These are phyloP conservation scores for Phaonia tiefii DNA, from an alignment of 2,888 invertebrate species.

Conservation along the genomic window DNA sequence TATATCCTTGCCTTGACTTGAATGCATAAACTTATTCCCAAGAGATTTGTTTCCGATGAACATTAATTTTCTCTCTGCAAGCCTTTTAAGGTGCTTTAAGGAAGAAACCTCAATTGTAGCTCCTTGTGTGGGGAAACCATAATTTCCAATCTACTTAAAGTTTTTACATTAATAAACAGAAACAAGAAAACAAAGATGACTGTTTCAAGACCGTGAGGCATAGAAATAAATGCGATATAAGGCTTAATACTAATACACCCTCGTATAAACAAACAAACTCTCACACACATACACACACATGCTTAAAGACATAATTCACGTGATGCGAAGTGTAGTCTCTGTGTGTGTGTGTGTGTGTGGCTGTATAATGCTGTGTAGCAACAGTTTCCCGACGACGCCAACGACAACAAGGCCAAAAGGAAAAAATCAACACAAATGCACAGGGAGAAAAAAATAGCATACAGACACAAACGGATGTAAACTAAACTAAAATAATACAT, in stretches of 20 bases:
- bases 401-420: slow-evolving; percentile 12
- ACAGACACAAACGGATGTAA: slow-evolving; percentile 30
- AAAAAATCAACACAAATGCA: background rate
- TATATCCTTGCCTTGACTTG: too few species aligned
- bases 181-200: slow-evolving; percentile 30
- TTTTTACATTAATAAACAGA: slow-evolving; percentile 13
- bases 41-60: too few species aligned
- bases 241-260: slow-evolving; percentile 14
- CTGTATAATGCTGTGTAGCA: slow-evolving; percentile 25
- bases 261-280: too few species aligned
- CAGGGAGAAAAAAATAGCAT: background rate
- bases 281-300: slow-evolving; percentile 5
- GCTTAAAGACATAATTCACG: slow-evolving; percentile 16
- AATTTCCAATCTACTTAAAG: slow-evolving; percentile 27
- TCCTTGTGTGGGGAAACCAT: slow-evolving; percentile 16
- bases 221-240: slow-evolving; percentile 3
- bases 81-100: too few species aligned
- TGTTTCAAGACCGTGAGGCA: slow-evolving; percentile 15
- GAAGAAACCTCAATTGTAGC: too few species aligned
- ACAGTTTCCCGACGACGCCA: slow-evolving; percentile 35
- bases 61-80: too few species aligned
- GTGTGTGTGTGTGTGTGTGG: background rate
- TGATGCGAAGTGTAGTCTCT: slow-evolving; percentile 9
- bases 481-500: slow-evolving; percentile 16
- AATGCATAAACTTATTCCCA: too few species aligned